Conservation (phyloP, 1,140 invertebrate genomes). For the Drosophila mayri region DNA sequence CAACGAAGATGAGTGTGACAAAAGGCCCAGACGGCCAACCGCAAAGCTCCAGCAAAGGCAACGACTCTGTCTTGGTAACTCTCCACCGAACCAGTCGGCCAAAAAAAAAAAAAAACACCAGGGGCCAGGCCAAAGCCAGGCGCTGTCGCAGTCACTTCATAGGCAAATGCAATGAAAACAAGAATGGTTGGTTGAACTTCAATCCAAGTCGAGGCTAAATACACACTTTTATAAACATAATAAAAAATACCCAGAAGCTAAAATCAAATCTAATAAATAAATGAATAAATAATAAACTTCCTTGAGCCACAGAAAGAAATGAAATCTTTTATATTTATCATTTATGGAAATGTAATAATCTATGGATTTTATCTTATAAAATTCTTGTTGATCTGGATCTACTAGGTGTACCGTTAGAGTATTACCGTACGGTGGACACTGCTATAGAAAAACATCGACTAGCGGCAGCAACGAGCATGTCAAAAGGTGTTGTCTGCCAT, state of each 20-base stretch:
- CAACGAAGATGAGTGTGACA: conserved; percentile 79
- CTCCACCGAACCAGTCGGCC: conserved; percentile 15
- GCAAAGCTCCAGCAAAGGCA: conserved; percentile 43
- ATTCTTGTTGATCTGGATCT: neutral
- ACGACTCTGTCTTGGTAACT: conserved; percentile 18
- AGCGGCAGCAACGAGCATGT: conserved; percentile 63
- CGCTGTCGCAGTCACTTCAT: conserved; percentile 24
- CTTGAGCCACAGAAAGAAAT: too few species aligned
- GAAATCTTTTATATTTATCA: neutral
- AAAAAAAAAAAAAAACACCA: conserved; percentile 19
- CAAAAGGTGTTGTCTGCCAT: conserved; percentile 77
- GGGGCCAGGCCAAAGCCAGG: conserved; percentile 24
- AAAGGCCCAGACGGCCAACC: conserved; percentile 69
- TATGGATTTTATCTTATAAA: too few species aligned
- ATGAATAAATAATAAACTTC: neutral
- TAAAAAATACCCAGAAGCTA: neutral
- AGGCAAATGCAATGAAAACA: conserved; percentile 52
- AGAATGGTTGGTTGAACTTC: conserved; percentile 17
- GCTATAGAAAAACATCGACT: neutral
- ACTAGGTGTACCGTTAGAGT: conserved; percentile 7
- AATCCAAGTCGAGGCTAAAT: neutral
- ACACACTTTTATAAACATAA: neutral
- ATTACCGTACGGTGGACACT: conserved; percentile 29
- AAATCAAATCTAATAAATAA: neutral
- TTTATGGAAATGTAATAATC: too few species aligned